phyloP scores from a whole-genome alignment of 2,113 vertebrate genomes.

The Picathartes gymnocephalus region DNA sequence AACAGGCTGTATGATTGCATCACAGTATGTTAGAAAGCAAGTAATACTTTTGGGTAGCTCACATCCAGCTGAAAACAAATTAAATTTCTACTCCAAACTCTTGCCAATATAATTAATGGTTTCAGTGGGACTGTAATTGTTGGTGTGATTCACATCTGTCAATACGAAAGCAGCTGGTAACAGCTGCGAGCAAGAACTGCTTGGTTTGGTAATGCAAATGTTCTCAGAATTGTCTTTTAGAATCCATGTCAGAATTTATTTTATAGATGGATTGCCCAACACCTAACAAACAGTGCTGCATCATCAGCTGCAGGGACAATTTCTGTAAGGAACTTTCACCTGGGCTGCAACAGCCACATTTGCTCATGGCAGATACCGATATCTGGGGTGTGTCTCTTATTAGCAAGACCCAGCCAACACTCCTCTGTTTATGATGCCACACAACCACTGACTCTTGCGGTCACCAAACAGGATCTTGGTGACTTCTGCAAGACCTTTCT shows the following conservation, averaged over 20 bases:
- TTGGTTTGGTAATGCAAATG: conserved; percentile 23
- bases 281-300: not conserved
- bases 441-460: not conserved
- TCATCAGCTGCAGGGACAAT: not conserved
- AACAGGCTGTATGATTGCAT: not conserved
- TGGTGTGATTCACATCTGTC: conserved; percentile 30
- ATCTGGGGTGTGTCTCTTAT: not conserved
- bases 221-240: not conserved
- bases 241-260: not conserved
- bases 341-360: not conserved
- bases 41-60: not conserved
- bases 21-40: not conserved
- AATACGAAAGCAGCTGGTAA: conserved; percentile 44
- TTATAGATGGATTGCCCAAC: not conserved
- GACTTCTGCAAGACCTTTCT: not conserved
- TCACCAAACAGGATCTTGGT: not conserved
- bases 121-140: conserved; percentile 13
- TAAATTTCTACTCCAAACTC: conserved; percentile 19
- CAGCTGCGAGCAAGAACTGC: conserved; percentile 31
- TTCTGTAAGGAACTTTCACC: not conserved
- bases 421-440: not conserved
- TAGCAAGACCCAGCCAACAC: not conserved
- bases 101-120: conserved; percentile 49
- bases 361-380: not conserved
- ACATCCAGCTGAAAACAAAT: conserved; percentile 44